These are phyloP conservation scores for Drosophila acutilabella DNA, from an alignment of 2,888 invertebrate genomes.

Conservation along the genomic window DNA sequence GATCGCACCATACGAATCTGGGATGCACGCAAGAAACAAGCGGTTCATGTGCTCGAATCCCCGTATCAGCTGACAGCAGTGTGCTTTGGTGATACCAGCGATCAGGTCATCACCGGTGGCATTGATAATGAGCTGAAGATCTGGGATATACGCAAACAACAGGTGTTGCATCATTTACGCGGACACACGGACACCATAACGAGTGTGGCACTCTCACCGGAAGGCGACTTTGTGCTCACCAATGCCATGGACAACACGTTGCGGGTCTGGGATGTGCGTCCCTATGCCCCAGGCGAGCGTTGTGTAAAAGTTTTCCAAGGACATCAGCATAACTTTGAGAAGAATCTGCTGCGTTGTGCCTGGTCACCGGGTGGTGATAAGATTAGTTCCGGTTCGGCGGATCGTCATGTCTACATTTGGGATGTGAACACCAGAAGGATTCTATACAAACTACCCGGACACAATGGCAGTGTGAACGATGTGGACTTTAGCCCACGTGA, in stretches of 20 bases:
- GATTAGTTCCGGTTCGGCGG: conserved; percentile 94
- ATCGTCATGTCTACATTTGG: conserved; percentile 98
- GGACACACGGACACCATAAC: conserved; percentile 99
- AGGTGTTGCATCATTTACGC: conserved; percentile 92
- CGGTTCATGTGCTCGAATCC: conserved; percentile 90
- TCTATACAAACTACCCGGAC: conserved; percentile 98
- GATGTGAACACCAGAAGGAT: conserved; percentile 96
- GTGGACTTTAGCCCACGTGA: conserved; percentile 97
- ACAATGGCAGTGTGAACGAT: conserved; percentile 98
- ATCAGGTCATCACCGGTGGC: conserved; percentile 97
- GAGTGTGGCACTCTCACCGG: conserved; percentile 88
- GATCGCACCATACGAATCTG: conserved; percentile 95
- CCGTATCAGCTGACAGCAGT: conserved; percentile 93
- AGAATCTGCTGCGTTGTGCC: conserved; percentile 95
- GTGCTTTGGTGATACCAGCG: conserved; percentile 97
- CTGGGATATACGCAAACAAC: conserved; percentile 96
- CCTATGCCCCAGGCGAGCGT: conserved; percentile 96
- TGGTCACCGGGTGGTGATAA: conserved; percentile 98
- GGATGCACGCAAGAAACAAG: conserved; percentile 96
- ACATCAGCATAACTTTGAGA: conserved; percentile 99
- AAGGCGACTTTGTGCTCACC: conserved; percentile 94
- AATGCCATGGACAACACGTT: conserved; percentile 99
- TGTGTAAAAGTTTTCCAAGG: conserved; percentile 96
- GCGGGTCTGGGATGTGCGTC: conserved; percentile 98
- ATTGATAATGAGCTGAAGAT: conserved; percentile 99